phyloP scores from a whole-genome alignment of 92 coral and sea anemone genomes.

The Montipora capitata region DNA sequence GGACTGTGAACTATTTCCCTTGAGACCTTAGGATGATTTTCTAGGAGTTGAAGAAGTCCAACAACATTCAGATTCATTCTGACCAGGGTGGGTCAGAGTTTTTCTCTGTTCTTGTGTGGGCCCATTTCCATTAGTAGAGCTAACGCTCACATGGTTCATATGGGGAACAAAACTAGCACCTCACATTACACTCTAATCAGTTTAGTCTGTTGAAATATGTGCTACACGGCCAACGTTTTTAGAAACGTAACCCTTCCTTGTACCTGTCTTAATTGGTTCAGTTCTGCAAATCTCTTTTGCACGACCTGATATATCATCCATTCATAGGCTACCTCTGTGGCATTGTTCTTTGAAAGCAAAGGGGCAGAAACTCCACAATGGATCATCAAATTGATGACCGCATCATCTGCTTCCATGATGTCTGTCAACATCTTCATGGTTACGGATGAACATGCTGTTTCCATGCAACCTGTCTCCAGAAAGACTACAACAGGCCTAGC shows the following conservation, averaged over 20 bases:
- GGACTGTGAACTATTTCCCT: not conserved
- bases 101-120: too few relatives aligned
- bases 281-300: constrained; percentile 42
- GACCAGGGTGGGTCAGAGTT: too few relatives aligned
- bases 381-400: constrained; percentile 9
- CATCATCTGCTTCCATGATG: not conserved
- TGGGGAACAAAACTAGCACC: too few relatives aligned
- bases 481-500: constrained; percentile 59
- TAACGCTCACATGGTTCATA: too few relatives aligned
- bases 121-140: too few relatives aligned
- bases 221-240: not conserved
- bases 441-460: constrained; percentile 18
- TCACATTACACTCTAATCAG: too few relatives aligned
- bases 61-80: constrained; percentile 6
- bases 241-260: too few relatives aligned
- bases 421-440: constrained; percentile 11
- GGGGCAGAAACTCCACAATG: constrained; percentile 36
- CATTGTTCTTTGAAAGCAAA: constrained; percentile 1
- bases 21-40: constrained; percentile 9
- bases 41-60: not conserved
- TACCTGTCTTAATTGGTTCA: too few relatives aligned
- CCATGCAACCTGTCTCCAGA: constrained; percentile 44
- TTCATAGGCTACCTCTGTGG: constrained; percentile 55
- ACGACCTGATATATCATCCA: constrained; percentile 63
- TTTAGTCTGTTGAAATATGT: too few relatives aligned